Conservation (phyloP, 2,113 vertebrate species). For the Brachypteracias leptosomus region DNA sequence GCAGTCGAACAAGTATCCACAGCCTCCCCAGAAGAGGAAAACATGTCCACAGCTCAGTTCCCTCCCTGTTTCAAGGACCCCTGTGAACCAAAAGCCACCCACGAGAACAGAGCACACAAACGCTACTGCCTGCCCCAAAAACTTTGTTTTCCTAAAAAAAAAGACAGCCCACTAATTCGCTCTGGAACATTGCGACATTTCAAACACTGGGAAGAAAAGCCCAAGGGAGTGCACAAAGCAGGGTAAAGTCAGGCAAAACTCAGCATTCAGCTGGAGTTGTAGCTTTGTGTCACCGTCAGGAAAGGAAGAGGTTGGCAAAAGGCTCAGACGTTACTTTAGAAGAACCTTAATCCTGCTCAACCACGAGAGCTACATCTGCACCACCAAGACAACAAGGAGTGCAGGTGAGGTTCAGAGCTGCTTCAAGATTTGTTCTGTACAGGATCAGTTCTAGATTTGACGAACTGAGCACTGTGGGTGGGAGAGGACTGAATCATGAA, state of each 20-base stretch:
- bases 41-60: neutral
- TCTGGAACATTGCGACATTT: neutral
- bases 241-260: neutral
- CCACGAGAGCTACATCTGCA: neutral
- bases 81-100: slow-evolving; percentile 27
- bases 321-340: neutral
- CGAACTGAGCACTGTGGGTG: neutral
- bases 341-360: neutral
- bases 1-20: neutral
- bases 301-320: neutral
- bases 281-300: neutral
- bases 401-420: neutral
- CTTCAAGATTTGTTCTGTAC: neutral
- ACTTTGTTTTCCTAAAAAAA: neutral
- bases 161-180: neutral
- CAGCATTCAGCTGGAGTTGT: neutral
- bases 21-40: neutral
- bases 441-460: neutral
- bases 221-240: neutral
- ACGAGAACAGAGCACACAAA: neutral
- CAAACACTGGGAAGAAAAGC: neutral
- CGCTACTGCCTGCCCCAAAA: neutral
- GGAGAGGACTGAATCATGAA: neutral
- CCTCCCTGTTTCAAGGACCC: slow-evolving; percentile 3
- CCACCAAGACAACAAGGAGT: neutral